These are phyloP conservation scores for Pristiophorus japonicus DNA, from an alignment of 2,113 vertebrate species.

Conservation along the genomic window DNA sequence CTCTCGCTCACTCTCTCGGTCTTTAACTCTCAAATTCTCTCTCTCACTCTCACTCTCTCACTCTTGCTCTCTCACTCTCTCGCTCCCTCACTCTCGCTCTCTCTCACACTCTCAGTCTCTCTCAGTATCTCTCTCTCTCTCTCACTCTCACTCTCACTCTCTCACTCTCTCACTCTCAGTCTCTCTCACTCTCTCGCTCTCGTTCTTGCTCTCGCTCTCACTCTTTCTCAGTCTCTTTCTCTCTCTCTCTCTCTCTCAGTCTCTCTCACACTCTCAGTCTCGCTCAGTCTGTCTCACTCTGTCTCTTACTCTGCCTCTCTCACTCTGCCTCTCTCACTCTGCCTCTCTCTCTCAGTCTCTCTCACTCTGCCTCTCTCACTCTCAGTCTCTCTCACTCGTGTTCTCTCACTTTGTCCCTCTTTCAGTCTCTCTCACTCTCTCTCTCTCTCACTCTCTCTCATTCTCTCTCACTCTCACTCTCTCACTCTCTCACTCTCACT, in stretches of 20 bases:
- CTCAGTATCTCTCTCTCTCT: too few relatives aligned
- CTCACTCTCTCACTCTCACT: background rate
- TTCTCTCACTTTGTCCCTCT: too few relatives aligned
- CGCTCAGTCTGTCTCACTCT: too few relatives aligned
- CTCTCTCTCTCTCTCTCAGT: background rate
- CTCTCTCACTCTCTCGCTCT: background rate
- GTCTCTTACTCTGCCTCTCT: too few relatives aligned
- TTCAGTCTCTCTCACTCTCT: background rate
- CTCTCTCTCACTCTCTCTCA: background rate
- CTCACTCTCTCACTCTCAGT: background rate
- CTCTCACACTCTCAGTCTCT: background rate
- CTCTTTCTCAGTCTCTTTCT: background rate
- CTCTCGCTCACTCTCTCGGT: background rate
- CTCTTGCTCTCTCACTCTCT: background rate
- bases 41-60: background rate
- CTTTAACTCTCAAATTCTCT: background rate
- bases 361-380: background rate
- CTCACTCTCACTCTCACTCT: background rate
- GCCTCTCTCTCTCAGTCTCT: background rate
- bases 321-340: background rate
- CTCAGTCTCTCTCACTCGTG: background rate
- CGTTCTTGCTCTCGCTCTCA: too few relatives aligned
- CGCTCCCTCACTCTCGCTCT: background rate
- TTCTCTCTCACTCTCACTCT: background rate
- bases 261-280: too few relatives aligned